Evolutionary conservation across 2,113 vertebrate species (phyloP), one percentile per base, ranked within the genome.

Genomic region (Forbesichthys agassizii): DNA sequence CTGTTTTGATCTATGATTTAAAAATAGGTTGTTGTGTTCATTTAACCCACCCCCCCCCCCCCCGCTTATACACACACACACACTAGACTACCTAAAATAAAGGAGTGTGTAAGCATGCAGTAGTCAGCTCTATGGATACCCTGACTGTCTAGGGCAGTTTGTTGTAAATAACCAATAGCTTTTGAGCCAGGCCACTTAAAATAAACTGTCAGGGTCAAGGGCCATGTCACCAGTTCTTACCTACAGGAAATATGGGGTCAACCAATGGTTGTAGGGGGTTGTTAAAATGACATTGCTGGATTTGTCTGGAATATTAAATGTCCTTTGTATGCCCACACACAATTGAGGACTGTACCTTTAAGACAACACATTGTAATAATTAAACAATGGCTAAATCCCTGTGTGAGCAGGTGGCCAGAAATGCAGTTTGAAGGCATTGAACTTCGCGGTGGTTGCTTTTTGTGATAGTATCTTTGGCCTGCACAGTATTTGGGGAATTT

Each of bases 401-500:
- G 48, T 61, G 71, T 16, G 20, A 76, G 71, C 48, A 75, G 6
- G 9, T 64, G 61, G 58, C 33, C 33, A 63, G 53, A 12, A 33
- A 56, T 42, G 47, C 54, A 68, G 66, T 11, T 11, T 48, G 13
- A 51, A 33, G 49, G 49, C 70, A 72, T 70, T 60, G 63, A 68
- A 70, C 58, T 78, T 77, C 64, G 75, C 62, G 67, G 75, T 55
- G 47, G 61, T 33, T 58, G 60, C 62, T 42, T 66, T 14, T 60
- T 79, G 46, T 77, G 77, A 82, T 82, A 59, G 69, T 71, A 72
- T 79, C 70, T 79, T 69, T 68, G 76, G 64, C 60, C 58, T 36
- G 64, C 65, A 79, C 82, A 66, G 64, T 62, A 76, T 78, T 82
- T 64, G 82, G 74, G 77, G 83, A 90, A 83, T 78, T 67, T 33